Evolutionary conservation across 2,888 invertebrate genomes (phyloP), one percentile per base, ranked within the genome.

Genomic region (Hypsopygia costalis): DNA sequence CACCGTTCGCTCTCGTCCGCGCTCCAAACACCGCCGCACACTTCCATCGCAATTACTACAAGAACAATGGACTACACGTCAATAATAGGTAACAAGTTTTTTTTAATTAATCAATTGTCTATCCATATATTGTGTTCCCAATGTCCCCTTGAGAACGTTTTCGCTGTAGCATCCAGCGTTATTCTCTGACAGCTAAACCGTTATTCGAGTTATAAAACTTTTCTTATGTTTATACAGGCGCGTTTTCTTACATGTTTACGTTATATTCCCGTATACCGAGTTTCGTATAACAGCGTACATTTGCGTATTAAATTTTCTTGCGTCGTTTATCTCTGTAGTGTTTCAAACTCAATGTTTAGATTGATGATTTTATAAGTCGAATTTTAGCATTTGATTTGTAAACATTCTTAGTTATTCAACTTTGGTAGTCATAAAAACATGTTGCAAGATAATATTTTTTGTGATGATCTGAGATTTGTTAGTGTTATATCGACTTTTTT

Each of bases 61-160:
- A 44, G 69, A 68, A 82, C 80, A 82, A 82, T 82, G 81, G 77
- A 67, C 41, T 64, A 63, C 50, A 68, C 80, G 73, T 79, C 81
- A 72, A 63, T 62, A 50, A 60, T 63, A 76, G 78, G 76, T 77
- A 76, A 69, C 57, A 51, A 47, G 48, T 63, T 47, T 49, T 57
- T 60, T 68, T 66, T 67, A n/a, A 59, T 60, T 53, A 56, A 44
- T 48, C 47, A 40, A 56, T 63, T 68, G 69, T 66, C 60, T 54
- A 54, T 33, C 28, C 33, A 33, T 38, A 31, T 25, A 31, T 10
- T 5, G 36, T 8, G 25, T n/a, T 25, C 2, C n/a, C 1, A 25
- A 25, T 25, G 16, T 25, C 25, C 25, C 25, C n/a, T 25, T 25
- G 25, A 16, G 1, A 25, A 25, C 6, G 16, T 25, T 25, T 25